Evolutionary conservation across 2,888 invertebrate species (phyloP), one percentile per base, ranked within the genome.

Genomic region (Argyresthia goedartella): DNA sequence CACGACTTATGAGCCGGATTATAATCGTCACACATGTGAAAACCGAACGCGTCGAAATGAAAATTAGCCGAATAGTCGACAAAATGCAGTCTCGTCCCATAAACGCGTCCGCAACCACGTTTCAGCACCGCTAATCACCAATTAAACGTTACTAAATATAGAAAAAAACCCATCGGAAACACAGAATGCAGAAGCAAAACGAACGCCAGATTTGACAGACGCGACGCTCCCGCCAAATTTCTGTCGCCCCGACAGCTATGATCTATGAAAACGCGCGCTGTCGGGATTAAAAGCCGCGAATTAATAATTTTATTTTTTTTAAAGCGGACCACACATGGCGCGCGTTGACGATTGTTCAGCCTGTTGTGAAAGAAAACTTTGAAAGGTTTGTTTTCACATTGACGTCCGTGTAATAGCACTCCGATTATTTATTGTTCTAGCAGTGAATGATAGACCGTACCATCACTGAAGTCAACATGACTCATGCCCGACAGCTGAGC

Each of bases 181-280:
- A n/a, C n/a, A n/a, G n/a, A n/a, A n/a, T n/a, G 10, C 47, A 53
- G 55, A 51, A 56, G 53, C 15, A 42, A 16, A 33, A 14, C 11
- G 43, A 15, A 39, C 46, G 39, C 13, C 43, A 46, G 10, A 11
- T 59, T 58, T 61, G 62, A 64, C 61, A 62, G 60, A 49, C 59
- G 60, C 60, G 61, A 63, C 57, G 63, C 75, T 73, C 76, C 73
- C 77, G 77, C 78, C 77, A 74, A 77, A 77, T 73, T 60, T 60
- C 75, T 76, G 78, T 77, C 72, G 69, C 61, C 62, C 52, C 69
- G 74, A 76, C 78, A 71, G 71, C 60, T 55, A 70, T 76, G 77
- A 79, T 77, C 73, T 74, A 78, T 72, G 68, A 68, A 65, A 57
- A 56, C 15, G 55, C 53, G 59, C 59, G 55, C 52, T 53, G 55